Evolutionary conservation across 2,888 invertebrate genomes (phyloP).

Genomic region (Tetropium fuscum): DNA sequence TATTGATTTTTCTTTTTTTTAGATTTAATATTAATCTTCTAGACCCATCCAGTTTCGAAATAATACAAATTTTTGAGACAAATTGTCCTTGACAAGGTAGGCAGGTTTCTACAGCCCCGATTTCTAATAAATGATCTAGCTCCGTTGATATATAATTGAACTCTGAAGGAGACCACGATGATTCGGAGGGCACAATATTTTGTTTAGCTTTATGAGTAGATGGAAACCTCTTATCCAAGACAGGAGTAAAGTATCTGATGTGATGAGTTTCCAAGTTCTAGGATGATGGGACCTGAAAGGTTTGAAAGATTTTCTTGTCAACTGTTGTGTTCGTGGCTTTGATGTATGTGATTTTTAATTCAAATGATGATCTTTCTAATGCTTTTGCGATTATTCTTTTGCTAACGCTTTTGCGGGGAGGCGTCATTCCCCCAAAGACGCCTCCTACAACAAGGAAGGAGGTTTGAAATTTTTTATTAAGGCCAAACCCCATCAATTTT

Average conservation of each 20-base stretch:
- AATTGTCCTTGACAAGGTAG: not conserved
- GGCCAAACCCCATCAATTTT: not conserved
- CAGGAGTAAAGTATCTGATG: not conserved
- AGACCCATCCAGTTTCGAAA: not conserved
- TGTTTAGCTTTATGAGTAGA: not conserved
- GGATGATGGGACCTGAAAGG: not conserved
- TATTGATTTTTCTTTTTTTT: not conserved
- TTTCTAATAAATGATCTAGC: not conserved
- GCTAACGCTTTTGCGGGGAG: not conserved
- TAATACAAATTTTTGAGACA: not conserved
- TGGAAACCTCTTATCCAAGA: not conserved
- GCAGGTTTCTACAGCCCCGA: not conserved
- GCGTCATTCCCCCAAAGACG: not conserved
- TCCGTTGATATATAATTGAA: not conserved
- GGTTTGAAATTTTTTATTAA: not conserved
- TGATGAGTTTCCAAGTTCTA: not conserved
- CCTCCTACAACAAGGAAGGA: not conserved
- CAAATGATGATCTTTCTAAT: not conserved
- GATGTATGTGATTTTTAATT: not conserved
- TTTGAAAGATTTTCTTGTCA: not conserved
- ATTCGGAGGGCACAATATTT: not conserved
- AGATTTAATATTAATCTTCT: not conserved
- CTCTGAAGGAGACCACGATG: not conserved
- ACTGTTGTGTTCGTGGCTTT: not conserved
- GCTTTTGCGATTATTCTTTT: not conserved